Evolutionary conservation across 2,113 vertebrate species (phyloP), one percentile per base, ranked within the genome.

Genomic region (Psephotus haematonotus): DNA sequence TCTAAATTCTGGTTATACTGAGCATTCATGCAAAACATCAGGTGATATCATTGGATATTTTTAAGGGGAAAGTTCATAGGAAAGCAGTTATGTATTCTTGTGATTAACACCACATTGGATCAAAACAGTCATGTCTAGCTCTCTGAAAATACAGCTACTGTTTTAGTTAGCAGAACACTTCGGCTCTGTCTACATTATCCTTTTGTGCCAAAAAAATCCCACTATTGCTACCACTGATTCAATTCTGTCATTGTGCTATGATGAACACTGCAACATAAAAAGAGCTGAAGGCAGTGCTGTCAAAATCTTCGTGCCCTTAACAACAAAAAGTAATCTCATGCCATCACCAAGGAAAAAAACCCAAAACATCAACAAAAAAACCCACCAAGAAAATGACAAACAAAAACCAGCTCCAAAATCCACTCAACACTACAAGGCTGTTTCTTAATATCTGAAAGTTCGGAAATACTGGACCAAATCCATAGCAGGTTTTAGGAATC

Each of bases 111-210:
- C 94, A 94, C 92, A 83, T 86, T 95, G 95, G 95, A 96, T 95
- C 93, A 97, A 97, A 97, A 95, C 91, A 92, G 86, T 96, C 95
- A 96, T 93, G 94, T 96, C 96, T 97, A 97, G 93, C 76, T 86
- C 94, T 96, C 95, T 81, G 89, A 97, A 97, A 97, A 96, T 74
- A 80, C 74, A 95, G 69, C 96, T 96, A 94, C 95, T 92, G 70
- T 90, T 94, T 95, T 83, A 93, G 77, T 71, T 94, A 92, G 88
- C 75, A 91, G 92, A 97, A 97, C 76, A 97, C 91, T 95, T 92
- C 57, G 1, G 81, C 95, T 96, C 92, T 92, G 96, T 97, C 95
- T 94, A 69, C 78, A 74, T 92, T 91, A 96, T 92, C 84, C 70
- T 92, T 91, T 95, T 96, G 91, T 92, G 93, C 92, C 95, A 96